Evolutionary conservation across 2,888 invertebrate species (phyloP).

Genomic region (Brenthis hecate): DNA sequence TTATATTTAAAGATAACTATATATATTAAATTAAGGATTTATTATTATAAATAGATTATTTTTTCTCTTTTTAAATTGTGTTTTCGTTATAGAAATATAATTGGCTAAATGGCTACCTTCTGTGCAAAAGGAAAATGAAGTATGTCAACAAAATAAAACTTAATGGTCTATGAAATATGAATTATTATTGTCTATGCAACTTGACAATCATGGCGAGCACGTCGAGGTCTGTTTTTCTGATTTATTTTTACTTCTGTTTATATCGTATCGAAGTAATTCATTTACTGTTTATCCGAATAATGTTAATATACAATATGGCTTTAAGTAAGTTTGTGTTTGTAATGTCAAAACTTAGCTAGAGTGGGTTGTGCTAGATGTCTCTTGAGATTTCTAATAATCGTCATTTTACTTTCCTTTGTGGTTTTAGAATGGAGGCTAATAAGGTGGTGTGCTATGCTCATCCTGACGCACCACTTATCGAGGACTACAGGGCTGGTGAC

Average conservation of each 20-base stretch:
- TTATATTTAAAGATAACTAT: too few relatives aligned
- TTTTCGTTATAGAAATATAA: neutral
- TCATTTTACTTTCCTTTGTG: slow-evolving; percentile 52
- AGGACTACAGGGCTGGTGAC: slow-evolving; percentile 99
- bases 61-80: too few relatives aligned
- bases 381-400: slow-evolving; percentile 60
- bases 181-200: slow-evolving; percentile 50
- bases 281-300: slow-evolving; percentile 50
- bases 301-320: slow-evolving; percentile 51
- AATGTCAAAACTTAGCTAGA: slow-evolving; percentile 44
- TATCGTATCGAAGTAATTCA: slow-evolving; percentile 50
- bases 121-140: slow-evolving; percentile 7
- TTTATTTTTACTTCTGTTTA: slow-evolving; percentile 63
- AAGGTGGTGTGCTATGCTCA: slow-evolving; percentile 95
- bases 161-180: slow-evolving; percentile 7
- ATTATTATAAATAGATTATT: neutral
- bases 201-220: slow-evolving; percentile 85
- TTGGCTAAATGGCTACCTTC: neutral
- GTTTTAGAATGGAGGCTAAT: slow-evolving; percentile 86
- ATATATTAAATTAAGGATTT: neutral
- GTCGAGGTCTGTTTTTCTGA: slow-evolving; percentile 83
- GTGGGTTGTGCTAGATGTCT: slow-evolving; percentile 47
- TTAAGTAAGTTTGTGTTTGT: slow-evolving; percentile 56
- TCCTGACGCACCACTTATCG: slow-evolving; percentile 97
- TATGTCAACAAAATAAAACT: slow-evolving; percentile 14